Conservation (phyloP, 2,113 vertebrate species). For the Genyomyrus donnyi region DNA sequence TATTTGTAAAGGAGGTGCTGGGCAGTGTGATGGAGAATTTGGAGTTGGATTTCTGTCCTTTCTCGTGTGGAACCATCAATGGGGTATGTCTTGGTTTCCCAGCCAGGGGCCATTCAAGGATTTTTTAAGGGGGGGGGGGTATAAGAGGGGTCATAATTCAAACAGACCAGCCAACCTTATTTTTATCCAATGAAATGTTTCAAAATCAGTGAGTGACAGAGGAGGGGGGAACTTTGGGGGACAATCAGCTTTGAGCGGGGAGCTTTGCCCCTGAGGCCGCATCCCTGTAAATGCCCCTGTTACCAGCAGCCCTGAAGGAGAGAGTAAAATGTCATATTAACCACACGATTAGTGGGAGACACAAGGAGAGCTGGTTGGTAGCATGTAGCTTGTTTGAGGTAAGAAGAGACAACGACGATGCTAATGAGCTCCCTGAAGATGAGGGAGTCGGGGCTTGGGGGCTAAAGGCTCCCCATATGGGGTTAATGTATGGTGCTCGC, state of each 20-base stretch:
- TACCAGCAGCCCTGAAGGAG: neutral
- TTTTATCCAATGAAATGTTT: neutral
- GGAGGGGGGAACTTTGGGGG: neutral
- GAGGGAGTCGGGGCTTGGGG: neutral
- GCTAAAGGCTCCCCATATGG: neutral
- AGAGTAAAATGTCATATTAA: neutral
- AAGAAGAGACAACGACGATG: neutral
- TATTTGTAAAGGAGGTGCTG: slow-evolving; percentile 34
- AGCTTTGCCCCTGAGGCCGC: neutral
- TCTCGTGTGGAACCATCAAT: neutral
- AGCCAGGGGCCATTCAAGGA: neutral
- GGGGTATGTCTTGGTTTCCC: neutral
- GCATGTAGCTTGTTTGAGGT: neutral
- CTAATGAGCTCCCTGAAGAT: neutral
- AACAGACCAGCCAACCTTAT: neutral
- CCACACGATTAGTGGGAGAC: neutral
- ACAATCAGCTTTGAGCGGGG: neutral
- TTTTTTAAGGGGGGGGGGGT: neutral
- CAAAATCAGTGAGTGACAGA: neutral
- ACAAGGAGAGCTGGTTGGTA: neutral
- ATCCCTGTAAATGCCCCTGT: neutral
- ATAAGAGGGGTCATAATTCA: neutral
- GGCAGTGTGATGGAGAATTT: slow-evolving; percentile 41
- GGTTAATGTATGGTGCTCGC: neutral
- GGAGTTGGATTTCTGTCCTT: slow-evolving; percentile 12